Evolutionary conservation across 2,888 invertebrate genomes (phyloP).

Genomic region (Lypha dubia): DNA sequence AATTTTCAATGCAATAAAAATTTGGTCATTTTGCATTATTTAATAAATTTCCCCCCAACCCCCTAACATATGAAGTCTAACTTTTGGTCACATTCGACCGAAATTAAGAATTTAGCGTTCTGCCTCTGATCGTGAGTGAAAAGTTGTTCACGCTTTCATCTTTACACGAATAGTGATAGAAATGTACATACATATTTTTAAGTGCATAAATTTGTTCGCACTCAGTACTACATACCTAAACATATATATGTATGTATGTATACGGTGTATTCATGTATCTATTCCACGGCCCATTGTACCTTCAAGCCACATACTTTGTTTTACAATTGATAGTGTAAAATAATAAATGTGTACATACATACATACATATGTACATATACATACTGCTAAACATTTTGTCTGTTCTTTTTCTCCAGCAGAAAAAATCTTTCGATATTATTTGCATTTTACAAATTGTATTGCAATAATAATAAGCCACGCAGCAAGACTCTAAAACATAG

Average conservation of each 20-base stretch:
- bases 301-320: not conserved
- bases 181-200: not conserved
- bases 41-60: too few relatives aligned
- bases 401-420: not conserved
- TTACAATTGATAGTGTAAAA: not conserved
- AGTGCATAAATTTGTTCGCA: not conserved
- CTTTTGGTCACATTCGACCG: too few relatives aligned
- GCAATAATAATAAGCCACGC: not conserved
- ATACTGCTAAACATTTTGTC: not conserved
- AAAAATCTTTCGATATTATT: not conserved
- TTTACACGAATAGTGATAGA: too few relatives aligned
- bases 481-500: not conserved
- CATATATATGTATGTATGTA: too few relatives aligned
- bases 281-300: not conserved
- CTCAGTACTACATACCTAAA: too few relatives aligned
- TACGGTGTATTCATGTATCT: too few relatives aligned
- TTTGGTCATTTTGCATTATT: too few relatives aligned
- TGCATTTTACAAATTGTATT: not conserved
- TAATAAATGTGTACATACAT: not conserved
- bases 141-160: not conserved
- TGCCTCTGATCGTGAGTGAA: not conserved
- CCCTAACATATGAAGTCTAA: too few relatives aligned
- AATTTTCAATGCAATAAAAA: too few relatives aligned
- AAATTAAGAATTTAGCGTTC: too few relatives aligned
- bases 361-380: too few relatives aligned